Evolutionary conservation across 2,797 vertebrate species (phyloP), one percentile per base, ranked within the genome.

Genomic region (Paguma larvata): DNA sequence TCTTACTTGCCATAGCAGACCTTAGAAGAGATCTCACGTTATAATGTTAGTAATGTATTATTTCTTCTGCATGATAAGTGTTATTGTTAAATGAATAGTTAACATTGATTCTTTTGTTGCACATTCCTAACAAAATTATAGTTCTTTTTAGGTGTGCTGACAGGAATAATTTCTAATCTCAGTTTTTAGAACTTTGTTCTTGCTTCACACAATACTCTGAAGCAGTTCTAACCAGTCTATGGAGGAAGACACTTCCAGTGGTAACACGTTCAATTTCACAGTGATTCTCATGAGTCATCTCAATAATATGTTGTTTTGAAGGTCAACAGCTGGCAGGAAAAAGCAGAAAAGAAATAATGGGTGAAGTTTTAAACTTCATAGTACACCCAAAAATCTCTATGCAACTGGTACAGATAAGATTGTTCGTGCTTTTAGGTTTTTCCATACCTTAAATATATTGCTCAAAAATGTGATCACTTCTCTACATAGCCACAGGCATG

Each of bases 271-370:
- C 77, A 62, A 63, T 70, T 67, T 95, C 97, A 85, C 65, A 93
- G 62, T 72, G 25, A 59, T 85, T 85, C 85, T 93, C 75, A 89
- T 48, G 86, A 98, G 89, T 97, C 84, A 97, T 89, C 46, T 88
- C 63, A 94, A 78, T 80, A 97, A 91, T 77, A 93, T 65, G 51
- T 62, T 97, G 13, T 83, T 98, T 97, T 89, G 88, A 96, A 98
- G 86, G 83, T 95, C 92, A 96, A 90, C 95, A 96, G 30, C 85
- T 97, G 96, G 80, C 85, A 96, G 86, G 38, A 91, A 86, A 98
- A 97, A 97, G 19, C 44, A 85, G 82, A 95, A 53, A 92, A 94
- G 63, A 90, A 95, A 67, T 73, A 96, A 95, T 34, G 10, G 44
- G 70, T 63, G 32, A 53, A 91, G 44, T 78, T 94, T 93, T 89